Evolutionary conservation across 2,797 vertebrate genomes (phyloP).

Genomic region (Odontamblyopus lacepedii): DNA sequence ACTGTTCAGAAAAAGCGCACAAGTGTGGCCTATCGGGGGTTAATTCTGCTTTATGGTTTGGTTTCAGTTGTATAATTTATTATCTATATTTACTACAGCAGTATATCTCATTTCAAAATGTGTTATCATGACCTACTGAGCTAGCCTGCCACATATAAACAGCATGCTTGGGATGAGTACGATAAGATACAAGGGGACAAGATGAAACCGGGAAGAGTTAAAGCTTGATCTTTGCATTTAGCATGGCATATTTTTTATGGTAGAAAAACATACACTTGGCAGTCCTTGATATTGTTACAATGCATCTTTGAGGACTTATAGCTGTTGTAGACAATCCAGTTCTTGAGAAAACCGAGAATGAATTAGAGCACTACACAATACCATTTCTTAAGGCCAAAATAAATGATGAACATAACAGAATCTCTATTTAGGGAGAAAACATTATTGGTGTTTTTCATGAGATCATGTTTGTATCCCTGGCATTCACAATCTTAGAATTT

Average conservation of each 20-base stretch:
- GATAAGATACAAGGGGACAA: not conserved
- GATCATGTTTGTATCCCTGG: not conserved
- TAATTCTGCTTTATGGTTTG: too few relatives aligned
- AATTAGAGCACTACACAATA: not conserved
- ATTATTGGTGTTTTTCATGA: not conserved
- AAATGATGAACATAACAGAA: not conserved
- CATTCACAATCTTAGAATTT: not conserved
- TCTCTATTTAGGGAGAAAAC: not conserved
- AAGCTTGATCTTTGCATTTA: too few relatives aligned
- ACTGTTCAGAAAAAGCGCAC: too few relatives aligned
- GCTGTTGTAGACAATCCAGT: not conserved
- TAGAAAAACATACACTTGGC: too few relatives aligned
- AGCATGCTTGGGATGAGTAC: not conserved
- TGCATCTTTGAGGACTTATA: not conserved
- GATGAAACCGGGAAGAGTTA: not conserved
- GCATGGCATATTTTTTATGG: too few relatives aligned
- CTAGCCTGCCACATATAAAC: not conserved
- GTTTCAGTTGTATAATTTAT: too few relatives aligned
- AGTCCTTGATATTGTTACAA: not conserved
- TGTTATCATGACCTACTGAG: too few relatives aligned
- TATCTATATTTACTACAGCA: too few relatives aligned
- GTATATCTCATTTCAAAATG: too few relatives aligned
- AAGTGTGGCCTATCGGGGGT: too few relatives aligned
- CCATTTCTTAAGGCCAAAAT: not conserved
- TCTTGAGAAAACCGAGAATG: not conserved